Evolutionary conservation across 1,140 invertebrate genomes (phyloP).

Genomic region (Plodia interpunctella): DNA sequence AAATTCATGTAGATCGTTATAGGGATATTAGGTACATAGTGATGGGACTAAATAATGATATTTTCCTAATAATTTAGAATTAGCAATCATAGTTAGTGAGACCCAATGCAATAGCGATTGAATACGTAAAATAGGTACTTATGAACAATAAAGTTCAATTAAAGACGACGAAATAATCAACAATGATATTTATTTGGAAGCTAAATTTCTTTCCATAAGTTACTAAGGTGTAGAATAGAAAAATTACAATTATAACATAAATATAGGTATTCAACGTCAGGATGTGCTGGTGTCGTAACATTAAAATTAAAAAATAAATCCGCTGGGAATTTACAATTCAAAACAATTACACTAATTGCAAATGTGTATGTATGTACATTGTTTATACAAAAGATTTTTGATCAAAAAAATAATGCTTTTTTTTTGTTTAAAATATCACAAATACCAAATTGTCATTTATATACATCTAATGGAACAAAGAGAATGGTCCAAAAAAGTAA

Average conservation of each 20-base stretch:
- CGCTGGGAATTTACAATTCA: not conserved
- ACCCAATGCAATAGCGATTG: too few relatives aligned
- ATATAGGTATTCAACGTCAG: constrained; percentile 39
- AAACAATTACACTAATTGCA: not conserved
- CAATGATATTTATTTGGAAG: constrained; percentile 74
- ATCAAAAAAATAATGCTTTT: not conserved
- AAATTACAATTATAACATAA: constrained; percentile 35
- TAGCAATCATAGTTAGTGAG: too few relatives aligned
- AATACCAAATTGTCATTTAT: constrained; percentile 17
- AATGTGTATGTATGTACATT: not conserved
- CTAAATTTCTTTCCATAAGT: constrained; percentile 42
- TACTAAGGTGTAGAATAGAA: constrained; percentile 44
- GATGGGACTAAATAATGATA: too few relatives aligned
- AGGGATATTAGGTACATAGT: too few relatives aligned
- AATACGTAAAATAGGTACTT: too few relatives aligned
- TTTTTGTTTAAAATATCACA: constrained; percentile 24
- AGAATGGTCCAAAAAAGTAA: constrained; percentile 39
- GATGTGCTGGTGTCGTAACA: constrained; percentile 29
- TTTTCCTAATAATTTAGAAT: too few relatives aligned
- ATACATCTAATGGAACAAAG: constrained; percentile 6
- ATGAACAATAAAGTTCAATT: constrained; percentile 17
- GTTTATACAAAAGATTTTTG: not conserved
- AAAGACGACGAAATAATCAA: constrained; percentile 44
- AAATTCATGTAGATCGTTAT: too few relatives aligned
- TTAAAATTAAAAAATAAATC: constrained; percentile 18